Evolutionary conservation across 2,888 invertebrate genomes (phyloP), one percentile per base, ranked within the genome.

Genomic region (Lycaena phlaeas): DNA sequence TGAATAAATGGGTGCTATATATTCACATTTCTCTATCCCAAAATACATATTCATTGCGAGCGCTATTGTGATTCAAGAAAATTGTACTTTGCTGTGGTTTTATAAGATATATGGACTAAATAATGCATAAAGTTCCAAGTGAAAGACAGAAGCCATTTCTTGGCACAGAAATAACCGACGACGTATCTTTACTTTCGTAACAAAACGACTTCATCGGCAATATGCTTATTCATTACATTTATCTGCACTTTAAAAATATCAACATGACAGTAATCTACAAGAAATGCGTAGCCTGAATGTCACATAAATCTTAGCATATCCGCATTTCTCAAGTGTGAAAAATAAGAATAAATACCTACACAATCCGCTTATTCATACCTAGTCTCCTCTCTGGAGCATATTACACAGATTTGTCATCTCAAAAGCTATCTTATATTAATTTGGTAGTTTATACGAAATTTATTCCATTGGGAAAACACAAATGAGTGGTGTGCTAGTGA

Each of bases 401-500:
- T 34, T 34, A 22, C 5, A 22, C 25, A n/a, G 25, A 36, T 26
- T 26, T 10, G 22, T 10, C 14, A 27, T 28, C 18, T 17, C 17
- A 11, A 27, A 53, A 49, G 51, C 49, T 54, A 58, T 54, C 59
- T 68, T 72, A 68, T 61, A 72, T 77, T 68, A 78, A 75, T 74
- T 74, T 56, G 59, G 64, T 69, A 66, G 61, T 73, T 67, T 66
- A 68, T 72, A 63, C 52, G 59, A 64, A 71, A 72, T 78, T 71
- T 79, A 79, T 81, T 76, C 70, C 62, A 61, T 64, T 64, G 67
- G 68, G 70, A 61, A 76, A 76, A 75, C 76, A 71, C 72, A 78
- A 81, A 82, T 82, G 81, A 82, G 70, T 74, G 60, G 79, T 81
- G 76, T 64, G 63, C 73, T 79, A 81, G 81, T 76, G 72, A 72